Evolutionary conservation across 2,888 invertebrate species (phyloP), one percentile per base, ranked within the genome.

Genomic region (Morpho deidamia): DNA sequence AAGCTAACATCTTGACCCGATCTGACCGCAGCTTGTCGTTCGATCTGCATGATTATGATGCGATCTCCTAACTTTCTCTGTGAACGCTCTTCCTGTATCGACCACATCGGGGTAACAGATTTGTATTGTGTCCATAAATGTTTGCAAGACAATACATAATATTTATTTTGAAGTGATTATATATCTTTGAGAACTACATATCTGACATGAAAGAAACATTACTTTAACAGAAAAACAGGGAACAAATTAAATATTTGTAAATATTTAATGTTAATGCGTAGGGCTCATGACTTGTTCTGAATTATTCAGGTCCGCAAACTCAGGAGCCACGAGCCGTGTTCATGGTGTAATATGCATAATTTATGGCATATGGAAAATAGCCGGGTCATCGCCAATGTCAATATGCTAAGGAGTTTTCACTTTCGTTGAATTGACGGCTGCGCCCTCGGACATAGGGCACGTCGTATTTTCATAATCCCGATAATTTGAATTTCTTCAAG

Each of bases 401-500:
- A 11, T 58, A 54, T 51, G 42, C 9, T 51, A 51, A 58, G n/a
- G 14, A 42, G 51, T 42, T 58, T 57, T 51, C 57, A 48, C 57
- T 58, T 35, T 54, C 54, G 40, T 38, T 11, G 35, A 34, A 37
- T 48, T 57, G 44, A 45, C 23, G 44, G 40, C n/a, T n/a, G n/a
- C 32, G 2, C 38, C 8, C 11, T 33, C 8, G 11, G 11, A 23
- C 37, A 14, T 14, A 3, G 2, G 7, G 14, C 14, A 11, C 9
- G 11, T 8, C 11, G 8, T 5, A 23, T 23, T 23, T 23, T 23
- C 23, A 23, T 1, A 23, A 23, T 23, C 23, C 23, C 1, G 3
- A 23, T 23, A 23, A 3, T 23, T 23, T 23, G 23, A 23, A 23
- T 23, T 23, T 23, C 23, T 5, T 23, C 23, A 23, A 23, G 23